Evolutionary conservation across 2,113 vertebrate genomes (phyloP).

Genomic region (Paedocypris sp.): DNA sequence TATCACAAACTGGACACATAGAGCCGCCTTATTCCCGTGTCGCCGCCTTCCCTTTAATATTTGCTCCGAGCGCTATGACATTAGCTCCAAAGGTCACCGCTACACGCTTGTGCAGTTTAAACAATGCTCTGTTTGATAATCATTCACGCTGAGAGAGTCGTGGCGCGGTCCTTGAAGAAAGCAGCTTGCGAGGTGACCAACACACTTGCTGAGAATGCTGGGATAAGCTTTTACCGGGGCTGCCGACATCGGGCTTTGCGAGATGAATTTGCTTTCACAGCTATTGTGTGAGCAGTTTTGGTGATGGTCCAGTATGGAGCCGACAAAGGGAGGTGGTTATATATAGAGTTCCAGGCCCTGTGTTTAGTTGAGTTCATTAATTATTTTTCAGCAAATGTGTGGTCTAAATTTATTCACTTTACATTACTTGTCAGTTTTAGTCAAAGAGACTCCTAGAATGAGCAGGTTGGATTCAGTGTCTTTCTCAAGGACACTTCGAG

Average conservation of each 20-base stretch:
- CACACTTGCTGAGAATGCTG: conserved; percentile 8
- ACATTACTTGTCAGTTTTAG: too few relatives aligned
- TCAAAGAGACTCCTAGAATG: too few relatives aligned
- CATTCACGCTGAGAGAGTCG: conserved; percentile 16
- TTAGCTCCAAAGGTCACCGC: conserved; percentile 34
- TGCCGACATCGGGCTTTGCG: conserved; percentile 3
- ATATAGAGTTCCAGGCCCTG: conserved; percentile 1
- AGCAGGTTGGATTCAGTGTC: too few relatives aligned
- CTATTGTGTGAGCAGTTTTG: conserved; percentile 19
- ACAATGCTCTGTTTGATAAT: conserved; percentile 28
- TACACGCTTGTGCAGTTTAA: conserved; percentile 14
- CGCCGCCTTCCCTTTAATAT: neutral
- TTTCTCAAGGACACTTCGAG: too few relatives aligned
- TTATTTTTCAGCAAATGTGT: conserved; percentile 11
- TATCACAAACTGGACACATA: conserved; percentile 16
- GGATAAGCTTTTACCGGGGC: conserved; percentile 14
- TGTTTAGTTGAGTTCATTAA: conserved; percentile 5
- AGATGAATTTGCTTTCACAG: conserved; percentile 6
- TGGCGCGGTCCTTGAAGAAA: neutral
- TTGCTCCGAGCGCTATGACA: conserved; percentile 3
- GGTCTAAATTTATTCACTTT: too few relatives aligned
- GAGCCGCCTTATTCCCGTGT: conserved; percentile 20
- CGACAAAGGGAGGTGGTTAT: neutral
- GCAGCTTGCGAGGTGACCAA: neutral
- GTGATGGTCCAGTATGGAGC: conserved; percentile 3